Base-by-base conservation (phyloP, 2,113 vertebrate species). In the Polypterus bichir region DNA sequence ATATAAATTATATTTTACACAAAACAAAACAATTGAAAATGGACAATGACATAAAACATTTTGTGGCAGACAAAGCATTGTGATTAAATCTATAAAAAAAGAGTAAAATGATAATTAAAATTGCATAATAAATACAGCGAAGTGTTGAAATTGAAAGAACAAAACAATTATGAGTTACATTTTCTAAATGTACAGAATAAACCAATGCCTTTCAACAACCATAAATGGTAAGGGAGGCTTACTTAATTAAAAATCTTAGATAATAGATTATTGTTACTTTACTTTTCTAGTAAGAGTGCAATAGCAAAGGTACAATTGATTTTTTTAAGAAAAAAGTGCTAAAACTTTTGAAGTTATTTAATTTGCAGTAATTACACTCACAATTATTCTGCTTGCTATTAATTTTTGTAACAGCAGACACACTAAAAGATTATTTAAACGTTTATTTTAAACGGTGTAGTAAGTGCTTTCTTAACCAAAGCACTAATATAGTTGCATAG, bases 1-100 rank as follows among this genome's bases (percentile, higher is more conserved):
- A 78, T 71, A 76, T 73, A 75, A 79, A 70, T 74, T 78, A 77
- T 69, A 81, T 71, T 76, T 68, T 76, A 74, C 74, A 70, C 67
- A 68, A 48, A 54, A 27, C 48, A 62, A 62, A 70, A 52, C 71
- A 76, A 70, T 72, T 75, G 57, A 79, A 79, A 73, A 79, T 78
- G 27, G 71, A 81, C 72, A 81, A 59, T 6, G 10, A 58, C 56
- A 58, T 58, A 58, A 74, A 76, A 76, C 74, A 79, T 71, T 75
- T 71, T 62, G 47, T 77, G 84, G 69, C 70, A 76, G 73, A 79
- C 71, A 70, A 55, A 55, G 46, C n/a, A 58, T 58, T 8, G 6
- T 44, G n/a, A 58, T 58, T 5, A 58, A 58, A 58, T 27, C 5
- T 58, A 58, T 58, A 45, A 7, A 58, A 27, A 4, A 6, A 51